A percentile compares a stretch with the other conserved stretches of the same genome.
These are phyloP conservation scores for Mesocentrotus franciscanus DNA, from an alignment of 53 echinoderm and acorn worm genomes.

Conservation along the genomic window DNA sequence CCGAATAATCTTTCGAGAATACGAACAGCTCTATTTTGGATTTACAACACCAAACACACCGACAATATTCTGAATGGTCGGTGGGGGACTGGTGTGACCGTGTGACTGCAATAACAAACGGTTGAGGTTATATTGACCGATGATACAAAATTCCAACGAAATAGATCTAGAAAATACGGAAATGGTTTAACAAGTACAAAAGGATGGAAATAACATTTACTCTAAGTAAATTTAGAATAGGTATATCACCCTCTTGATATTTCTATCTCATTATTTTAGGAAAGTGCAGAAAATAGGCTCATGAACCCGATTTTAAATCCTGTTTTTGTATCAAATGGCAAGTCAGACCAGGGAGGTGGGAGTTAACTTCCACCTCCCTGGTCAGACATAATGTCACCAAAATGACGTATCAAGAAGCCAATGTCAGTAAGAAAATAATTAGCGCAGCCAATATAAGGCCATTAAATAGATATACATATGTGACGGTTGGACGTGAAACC, in stretches of 20 bases:
- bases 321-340: not conserved
- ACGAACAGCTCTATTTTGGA: not conserved
- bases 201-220: not conserved
- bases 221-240: constrained; percentile 13
- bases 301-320: not conserved
- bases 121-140: not conserved
- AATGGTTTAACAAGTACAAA: not conserved
- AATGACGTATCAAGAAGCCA: not conserved
- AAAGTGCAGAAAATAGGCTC: not conserved
- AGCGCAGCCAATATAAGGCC: too few relatives aligned
- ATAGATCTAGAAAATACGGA: not conserved
- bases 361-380: too few relatives aligned
- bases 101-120: constrained; percentile 14
- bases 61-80: constrained; percentile 20
- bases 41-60: not conserved
- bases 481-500: too few relatives aligned
- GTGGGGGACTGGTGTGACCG: constrained; percentile 20
- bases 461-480: too few relatives aligned
- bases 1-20: not conserved
- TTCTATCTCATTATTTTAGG: not conserved
- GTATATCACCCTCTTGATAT: not conserved
- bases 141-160: not conserved
- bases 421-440: not conserved
- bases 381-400: too few relatives aligned
- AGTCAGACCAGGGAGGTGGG: too few relatives aligned